Percentiles rank a stretch among this genome's conserved stretches.
Conservation (phyloP, 2,797 vertebrate species). For the Syncerus caffer region DNA sequence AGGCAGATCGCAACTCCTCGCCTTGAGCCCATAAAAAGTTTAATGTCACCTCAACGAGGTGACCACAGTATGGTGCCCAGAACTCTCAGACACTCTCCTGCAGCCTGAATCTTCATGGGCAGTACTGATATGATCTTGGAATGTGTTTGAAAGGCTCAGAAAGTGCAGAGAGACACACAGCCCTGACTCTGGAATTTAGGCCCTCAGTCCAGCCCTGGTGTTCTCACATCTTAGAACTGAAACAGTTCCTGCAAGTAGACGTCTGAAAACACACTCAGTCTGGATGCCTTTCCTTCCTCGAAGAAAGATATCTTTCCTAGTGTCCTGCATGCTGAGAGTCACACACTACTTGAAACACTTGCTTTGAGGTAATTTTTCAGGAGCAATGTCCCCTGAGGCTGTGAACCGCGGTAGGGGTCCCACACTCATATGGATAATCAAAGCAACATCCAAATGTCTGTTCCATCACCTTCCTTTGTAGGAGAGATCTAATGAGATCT, state of each 20-base stretch:
- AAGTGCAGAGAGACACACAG: neutral
- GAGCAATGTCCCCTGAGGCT: too few species aligned
- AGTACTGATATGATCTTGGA: neutral
- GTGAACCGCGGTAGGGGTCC: neutral
- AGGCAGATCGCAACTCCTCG: accelerated
- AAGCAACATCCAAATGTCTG: neutral
- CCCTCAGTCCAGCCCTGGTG: neutral
- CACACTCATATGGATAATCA: neutral
- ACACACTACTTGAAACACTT: neutral
- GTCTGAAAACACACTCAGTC: neutral
- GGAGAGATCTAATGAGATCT: neutral
- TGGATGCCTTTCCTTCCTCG: neutral
- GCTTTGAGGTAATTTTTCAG: neutral
- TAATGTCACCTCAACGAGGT: too few species aligned
- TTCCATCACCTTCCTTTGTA: neutral
- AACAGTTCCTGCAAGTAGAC: neutral
- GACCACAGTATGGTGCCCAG: too few species aligned
- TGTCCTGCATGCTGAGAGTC: neutral
- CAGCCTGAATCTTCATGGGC: too few species aligned
- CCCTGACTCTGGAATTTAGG: neutral
- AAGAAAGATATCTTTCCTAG: neutral
- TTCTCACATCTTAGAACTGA: neutral
- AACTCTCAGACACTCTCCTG: too few species aligned
- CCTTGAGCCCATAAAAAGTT: too few species aligned
- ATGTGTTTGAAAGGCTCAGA: neutral